Evolutionary conservation across 2,113 vertebrate species (phyloP), one percentile per base, ranked within the genome.

Genomic region (Chitala chitala): DNA sequence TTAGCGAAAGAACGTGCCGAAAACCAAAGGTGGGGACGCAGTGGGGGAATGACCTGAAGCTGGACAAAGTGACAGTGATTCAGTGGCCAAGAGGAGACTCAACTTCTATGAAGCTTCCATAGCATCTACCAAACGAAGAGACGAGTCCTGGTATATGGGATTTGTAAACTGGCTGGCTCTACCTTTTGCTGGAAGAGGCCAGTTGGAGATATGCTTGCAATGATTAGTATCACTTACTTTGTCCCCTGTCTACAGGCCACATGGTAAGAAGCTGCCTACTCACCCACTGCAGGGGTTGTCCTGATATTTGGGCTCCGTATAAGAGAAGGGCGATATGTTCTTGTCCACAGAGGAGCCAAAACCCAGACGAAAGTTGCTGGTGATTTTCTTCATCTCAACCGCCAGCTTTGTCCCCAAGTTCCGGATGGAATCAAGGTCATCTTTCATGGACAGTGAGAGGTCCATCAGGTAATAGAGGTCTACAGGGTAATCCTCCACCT

Each of bases 391-490:
- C 97, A 99, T 99, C 88, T 99, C 96, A 7, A 92, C 90, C 0
- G 96, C 94, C 69, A 99, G 89, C 80, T 93, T 96, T 63, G 96
- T 98, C 24, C 96, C 97, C 83, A 98, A 83, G 77, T 92, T 96
- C 5, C 92, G 93, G 81, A 98, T 98, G 5, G 89, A 98, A 74
- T 95, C 92, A 76, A 99, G 83, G 80, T 99, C 96, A 0, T 99
- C 95, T 0, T 98, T 98, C 97, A 99, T 99, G 84, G 97, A 99
- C 17, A 99, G 89, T 3, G 97, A 99, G 24, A 99, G 94, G 78
- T 99, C 97, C 97, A 99, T 99, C 85, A 99, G 86, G 89, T 98
- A 99, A 87, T 99, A 99, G 6, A 99, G 87, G 73, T 99, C 97
- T 85, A 99, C 96, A 0, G 97, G 97, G 69, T 99, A 99, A 76